Evolutionary conservation across 2,888 invertebrate species (phyloP), one percentile per base, ranked within the genome.

Genomic region (Callosobruchus maculatus): DNA sequence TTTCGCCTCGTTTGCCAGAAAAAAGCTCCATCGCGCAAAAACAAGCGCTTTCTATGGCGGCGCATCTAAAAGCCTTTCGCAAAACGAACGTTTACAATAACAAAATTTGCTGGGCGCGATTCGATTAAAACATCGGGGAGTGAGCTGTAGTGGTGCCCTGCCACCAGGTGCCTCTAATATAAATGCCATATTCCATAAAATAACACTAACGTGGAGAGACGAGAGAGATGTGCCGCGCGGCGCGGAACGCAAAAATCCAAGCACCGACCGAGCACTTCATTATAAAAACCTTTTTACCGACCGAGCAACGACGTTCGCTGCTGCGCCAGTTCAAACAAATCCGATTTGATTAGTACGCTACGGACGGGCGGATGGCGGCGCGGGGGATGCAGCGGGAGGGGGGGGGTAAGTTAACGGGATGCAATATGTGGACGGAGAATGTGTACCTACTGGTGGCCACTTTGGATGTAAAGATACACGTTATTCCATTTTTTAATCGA

Each of bases 341-440:
- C 83, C 82, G 83, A 84, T 84, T 84, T 84, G 84, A 84, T 84
- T 84, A 84, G 84, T 84, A 82, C 81, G n/a, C n/a, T n/a, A n/a
- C n/a, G n/a, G n/a, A n/a, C n/a, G n/a, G 80, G 81, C 82, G 82
- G 79, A 3, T 13, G 3, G 13, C 49, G 7, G 13, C 49, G n/a
- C 18, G 49, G 13, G 13, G 18, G 49, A 2, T 26, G 49, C 49
- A 13, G 13, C 5, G 49, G 49, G 49, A 13, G 18, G 49, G 26
- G 49, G 49, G 18, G 49, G 3, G 13, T 49, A 49, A 49, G 49
- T n/a, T 49, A 49, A 49, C 49, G 49, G 9, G 13, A 49, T 49
- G 49, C 49, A 49, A 49, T 49, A 49, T 49, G 49, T 49, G 49
- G 18, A 49, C 13, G 49, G 49, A 26, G 13, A 49, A 49, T 49